These are phyloP conservation scores for Mesorhabditis sp. DNA, from an alignment of 2,888 invertebrate genomes.

Conservation along the genomic window DNA sequence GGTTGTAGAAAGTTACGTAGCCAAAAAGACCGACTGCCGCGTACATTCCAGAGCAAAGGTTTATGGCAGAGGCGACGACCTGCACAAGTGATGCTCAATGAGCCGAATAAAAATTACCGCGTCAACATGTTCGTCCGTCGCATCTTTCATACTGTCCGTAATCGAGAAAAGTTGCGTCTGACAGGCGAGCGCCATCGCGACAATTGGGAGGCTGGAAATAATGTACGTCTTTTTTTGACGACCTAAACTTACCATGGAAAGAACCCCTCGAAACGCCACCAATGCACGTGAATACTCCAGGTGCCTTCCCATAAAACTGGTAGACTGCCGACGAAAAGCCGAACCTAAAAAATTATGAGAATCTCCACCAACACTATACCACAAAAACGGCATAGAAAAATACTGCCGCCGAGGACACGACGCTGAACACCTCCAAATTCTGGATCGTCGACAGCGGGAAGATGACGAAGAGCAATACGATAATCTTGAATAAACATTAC, in stretches of 20 bases:
- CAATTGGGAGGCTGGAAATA: slow-evolving; percentile 73
- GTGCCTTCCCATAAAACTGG: slow-evolving; percentile 35
- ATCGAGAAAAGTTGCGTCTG: slow-evolving; percentile 84
- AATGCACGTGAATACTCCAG: slow-evolving; percentile 42
- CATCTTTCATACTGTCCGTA: slow-evolving; percentile 80
- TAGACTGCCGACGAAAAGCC: slow-evolving; percentile 22
- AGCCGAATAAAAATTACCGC: slow-evolving; percentile 58
- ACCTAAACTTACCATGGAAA: slow-evolving; percentile 27
- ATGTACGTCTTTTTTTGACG: background rate
- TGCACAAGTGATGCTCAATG: too few relatives aligned
- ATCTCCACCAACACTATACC: slow-evolving; percentile 9
- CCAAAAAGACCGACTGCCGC: slow-evolving; percentile 45
- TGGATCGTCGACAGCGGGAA: slow-evolving; percentile 81
- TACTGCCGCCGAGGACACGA: slow-evolving; percentile 70
- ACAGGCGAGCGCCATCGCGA: slow-evolving; percentile 92
- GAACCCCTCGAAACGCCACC: slow-evolving; percentile 44
- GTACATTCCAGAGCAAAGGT: slow-evolving; percentile 78
- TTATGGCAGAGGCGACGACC: slow-evolving; percentile 80
- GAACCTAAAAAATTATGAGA: background rate
- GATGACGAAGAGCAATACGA: slow-evolving; percentile 68
- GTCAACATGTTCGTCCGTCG: slow-evolving; percentile 69
- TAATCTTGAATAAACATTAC: slow-evolving; percentile 24
- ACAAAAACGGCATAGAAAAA: slow-evolving; percentile 82
- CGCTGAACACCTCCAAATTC: slow-evolving; percentile 75
- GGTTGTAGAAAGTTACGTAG: slow-evolving; percentile 76